Percentiles rank a stretch among this genome's conserved stretches.
phyloP scores from a whole-genome alignment of 2,113 vertebrate species.

The Microcebus jonahi region DNA sequence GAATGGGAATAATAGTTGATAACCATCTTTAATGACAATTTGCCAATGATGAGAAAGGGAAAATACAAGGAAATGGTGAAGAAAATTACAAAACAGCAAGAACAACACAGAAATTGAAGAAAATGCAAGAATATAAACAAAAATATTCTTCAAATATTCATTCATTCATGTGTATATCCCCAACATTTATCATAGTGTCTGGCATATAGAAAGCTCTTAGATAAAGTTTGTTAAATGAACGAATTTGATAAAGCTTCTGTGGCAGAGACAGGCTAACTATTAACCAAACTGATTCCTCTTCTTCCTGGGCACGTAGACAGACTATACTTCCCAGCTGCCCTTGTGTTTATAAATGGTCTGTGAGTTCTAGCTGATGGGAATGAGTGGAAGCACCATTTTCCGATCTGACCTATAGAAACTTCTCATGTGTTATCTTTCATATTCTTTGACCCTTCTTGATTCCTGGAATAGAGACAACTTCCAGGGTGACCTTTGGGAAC shows the following conservation, averaged over 20 bases:
- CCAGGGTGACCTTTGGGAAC: background rate
- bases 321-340: background rate
- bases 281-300: constrained; percentile 17
- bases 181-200: background rate
- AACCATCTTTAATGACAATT: background rate
- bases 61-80: constrained; percentile 2
- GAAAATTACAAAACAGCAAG: background rate
- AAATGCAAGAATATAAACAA: background rate
- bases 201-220: background rate
- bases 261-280: background rate
- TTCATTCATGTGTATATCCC: background rate
- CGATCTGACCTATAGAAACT: background rate
- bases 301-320: background rate
- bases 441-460: background rate
- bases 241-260: background rate
- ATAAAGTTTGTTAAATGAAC: constrained; percentile 34
- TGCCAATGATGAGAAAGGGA: background rate
- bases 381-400: background rate
- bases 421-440: background rate
- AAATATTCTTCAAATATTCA: constrained; percentile 19
- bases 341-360: background rate
- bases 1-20: background rate
- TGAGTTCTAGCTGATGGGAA: background rate
- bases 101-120: background rate
- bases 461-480: background rate